Evolutionary conservation across 2,113 vertebrate genomes (phyloP).

Genomic region (Hippocampus comes): DNA sequence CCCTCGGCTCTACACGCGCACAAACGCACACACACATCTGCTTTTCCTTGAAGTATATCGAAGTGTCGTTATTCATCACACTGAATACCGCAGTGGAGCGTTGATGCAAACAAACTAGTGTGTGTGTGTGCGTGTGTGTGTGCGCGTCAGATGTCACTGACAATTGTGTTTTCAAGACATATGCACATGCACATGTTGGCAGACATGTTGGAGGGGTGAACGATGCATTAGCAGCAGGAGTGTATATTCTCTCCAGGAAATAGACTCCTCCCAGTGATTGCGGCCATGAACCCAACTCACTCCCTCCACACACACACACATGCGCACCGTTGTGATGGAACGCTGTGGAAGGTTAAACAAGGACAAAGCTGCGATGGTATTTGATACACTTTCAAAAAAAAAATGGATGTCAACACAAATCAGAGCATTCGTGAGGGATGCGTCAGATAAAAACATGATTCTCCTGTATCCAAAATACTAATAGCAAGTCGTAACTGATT

Average conservation of each 20-base stretch:
- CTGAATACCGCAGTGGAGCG: conserved; percentile 56
- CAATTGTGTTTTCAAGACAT: conserved; percentile 41
- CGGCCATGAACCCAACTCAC: conserved; percentile 11
- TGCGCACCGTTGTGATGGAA: not conserved
- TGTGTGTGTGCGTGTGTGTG: conserved; percentile 1
- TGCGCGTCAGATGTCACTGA: conserved; percentile 16
- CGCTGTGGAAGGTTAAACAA: conserved; percentile 13
- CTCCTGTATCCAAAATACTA: no score
- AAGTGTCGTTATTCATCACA: conserved; percentile 65
- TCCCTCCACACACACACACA: not conserved
- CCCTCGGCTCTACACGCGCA: conserved; percentile 47
- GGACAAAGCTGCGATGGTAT: not conserved
- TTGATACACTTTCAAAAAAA: not conserved
- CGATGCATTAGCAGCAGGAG: conserved; percentile 1
- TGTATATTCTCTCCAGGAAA: conserved; percentile 27
- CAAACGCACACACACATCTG: conserved; percentile 39
- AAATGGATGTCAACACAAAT: not conserved
- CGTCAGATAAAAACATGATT: not conserved
- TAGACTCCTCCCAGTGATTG: conserved; percentile 15
- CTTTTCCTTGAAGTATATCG: conserved; percentile 58
- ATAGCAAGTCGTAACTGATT: no score
- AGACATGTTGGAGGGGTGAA: conserved; percentile 1
- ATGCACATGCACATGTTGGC: conserved; percentile 8
- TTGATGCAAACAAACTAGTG: conserved; percentile 44
- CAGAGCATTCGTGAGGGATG: not conserved